phyloP scores from a whole-genome alignment of 2,888 invertebrate genomes.

The Platypus cylindrus region DNA sequence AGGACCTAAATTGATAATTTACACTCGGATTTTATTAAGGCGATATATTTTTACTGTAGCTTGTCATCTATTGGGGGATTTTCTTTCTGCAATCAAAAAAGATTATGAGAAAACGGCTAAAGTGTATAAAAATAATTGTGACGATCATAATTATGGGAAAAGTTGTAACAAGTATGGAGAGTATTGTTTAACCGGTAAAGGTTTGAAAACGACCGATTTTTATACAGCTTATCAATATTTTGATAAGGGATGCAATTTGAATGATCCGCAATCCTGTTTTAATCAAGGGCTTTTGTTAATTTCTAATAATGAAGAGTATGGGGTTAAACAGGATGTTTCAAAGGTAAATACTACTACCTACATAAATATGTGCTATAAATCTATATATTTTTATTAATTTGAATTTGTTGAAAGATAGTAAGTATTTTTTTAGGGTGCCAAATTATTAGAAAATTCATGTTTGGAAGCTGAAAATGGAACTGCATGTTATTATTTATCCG shows the following conservation, averaged over 20 bases:
- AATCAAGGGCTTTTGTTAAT: conserved; percentile 61
- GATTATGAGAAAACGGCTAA: conserved; percentile 69
- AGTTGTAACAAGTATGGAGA: conserved; percentile 85
- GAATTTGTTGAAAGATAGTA: conserved; percentile 4
- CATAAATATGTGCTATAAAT: not conserved
- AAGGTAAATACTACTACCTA: conserved; percentile 22
- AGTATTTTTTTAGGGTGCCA: conserved; percentile 33
- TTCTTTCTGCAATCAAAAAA: conserved; percentile 72
- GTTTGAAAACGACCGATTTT: conserved; percentile 43
- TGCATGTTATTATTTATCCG: conserved; percentile 67
- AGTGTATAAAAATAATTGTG: conserved; percentile 78
- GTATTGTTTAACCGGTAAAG: conserved; percentile 54
- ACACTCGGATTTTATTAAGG: no score
- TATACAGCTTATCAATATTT: conserved; percentile 53
- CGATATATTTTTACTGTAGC: conserved; percentile 38
- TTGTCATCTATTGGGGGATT: conserved; percentile 88
- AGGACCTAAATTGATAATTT: no score
- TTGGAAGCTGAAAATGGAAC: conserved; percentile 32
- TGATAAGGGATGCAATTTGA: conserved; percentile 63
- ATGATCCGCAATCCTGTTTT: conserved; percentile 58
- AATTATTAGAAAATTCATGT: conserved; percentile 42
- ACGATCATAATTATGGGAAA: conserved; percentile 66
- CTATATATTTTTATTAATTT: conserved; percentile 2
- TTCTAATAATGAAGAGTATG: conserved; percentile 35
- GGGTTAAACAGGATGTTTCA: conserved; percentile 44